These are phyloP conservation scores for Pandion haliaetus DNA, from an alignment of 2,113 vertebrate genomes.

Conservation along the genomic window DNA sequence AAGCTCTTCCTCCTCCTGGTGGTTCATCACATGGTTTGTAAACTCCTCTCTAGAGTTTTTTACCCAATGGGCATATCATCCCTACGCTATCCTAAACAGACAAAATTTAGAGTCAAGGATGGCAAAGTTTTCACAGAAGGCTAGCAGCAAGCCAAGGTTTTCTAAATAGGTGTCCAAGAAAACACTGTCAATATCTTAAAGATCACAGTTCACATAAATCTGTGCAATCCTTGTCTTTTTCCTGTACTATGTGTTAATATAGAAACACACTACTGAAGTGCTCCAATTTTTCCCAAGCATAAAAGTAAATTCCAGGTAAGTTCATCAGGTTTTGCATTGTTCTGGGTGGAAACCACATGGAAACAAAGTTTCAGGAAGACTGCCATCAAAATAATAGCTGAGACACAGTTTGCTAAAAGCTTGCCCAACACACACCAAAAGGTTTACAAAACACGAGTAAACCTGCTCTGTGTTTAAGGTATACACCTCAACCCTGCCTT, in stretches of 20 bases:
- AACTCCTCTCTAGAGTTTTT: not conserved
- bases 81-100: not conserved
- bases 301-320: not conserved
- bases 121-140: not conserved
- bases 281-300: not conserved
- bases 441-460: slow-evolving; percentile 9
- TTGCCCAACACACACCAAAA: not conserved
- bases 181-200: not conserved
- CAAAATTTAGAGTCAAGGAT: not conserved
- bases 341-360: not conserved
- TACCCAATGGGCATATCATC: not conserved
- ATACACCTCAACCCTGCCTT: not conserved
- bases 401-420: not conserved
- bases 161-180: not conserved
- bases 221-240: not conserved
- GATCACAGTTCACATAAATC: not conserved
- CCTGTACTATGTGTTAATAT: not conserved
- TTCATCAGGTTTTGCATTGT: not conserved
- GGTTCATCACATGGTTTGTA: not conserved
- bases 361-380: not conserved
- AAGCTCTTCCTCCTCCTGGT: not conserved
- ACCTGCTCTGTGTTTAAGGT: not conserved
- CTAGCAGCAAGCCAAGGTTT: not conserved
- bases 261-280: not conserved
- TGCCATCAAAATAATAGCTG: not conserved